Conservation (phyloP, 2,888 invertebrate species). For the Trichogramma dendrolimi region DNA sequence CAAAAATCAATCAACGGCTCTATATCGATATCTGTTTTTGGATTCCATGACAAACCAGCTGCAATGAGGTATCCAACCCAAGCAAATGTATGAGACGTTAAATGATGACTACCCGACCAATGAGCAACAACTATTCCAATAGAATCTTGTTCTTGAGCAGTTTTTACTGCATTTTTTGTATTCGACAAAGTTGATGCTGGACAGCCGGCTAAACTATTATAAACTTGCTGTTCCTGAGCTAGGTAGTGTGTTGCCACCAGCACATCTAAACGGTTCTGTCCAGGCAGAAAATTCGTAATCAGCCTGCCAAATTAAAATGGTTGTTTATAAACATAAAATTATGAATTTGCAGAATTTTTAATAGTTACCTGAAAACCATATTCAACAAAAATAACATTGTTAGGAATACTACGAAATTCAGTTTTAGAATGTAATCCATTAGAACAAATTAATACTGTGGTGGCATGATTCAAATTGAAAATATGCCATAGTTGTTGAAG, state of each 20-base stretch:
- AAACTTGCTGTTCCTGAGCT: conserved; percentile 62
- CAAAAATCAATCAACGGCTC: conserved; percentile 40
- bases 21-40: conserved; percentile 49
- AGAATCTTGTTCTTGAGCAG: conserved; percentile 53
- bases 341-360: not conserved
- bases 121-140: conserved; percentile 58
- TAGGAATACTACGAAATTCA: conserved; percentile 53
- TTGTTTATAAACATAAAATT: not conserved
- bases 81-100: conserved; percentile 58
- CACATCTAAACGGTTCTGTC: conserved; percentile 53
- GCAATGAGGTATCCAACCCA: conserved; percentile 59
- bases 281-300: conserved; percentile 57
- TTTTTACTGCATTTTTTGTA: conserved; percentile 56
- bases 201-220: conserved; percentile 60
- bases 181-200: conserved; percentile 60
- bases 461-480: conserved; percentile 48
- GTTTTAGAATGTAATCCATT: conserved; percentile 52
- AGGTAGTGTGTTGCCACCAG: conserved; percentile 54
- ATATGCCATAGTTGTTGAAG: conserved; percentile 53
- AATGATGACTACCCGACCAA: conserved; percentile 59
- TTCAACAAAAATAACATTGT: conserved; percentile 57
- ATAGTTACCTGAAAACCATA: conserved; percentile 59
- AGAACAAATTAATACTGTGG: conserved; percentile 52
- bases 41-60: conserved; percentile 60
- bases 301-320: conserved; percentile 44